Evolutionary conservation across 2,888 invertebrate species (phyloP), one percentile per base, ranked within the genome.

Genomic region (Philereme vetulata): DNA sequence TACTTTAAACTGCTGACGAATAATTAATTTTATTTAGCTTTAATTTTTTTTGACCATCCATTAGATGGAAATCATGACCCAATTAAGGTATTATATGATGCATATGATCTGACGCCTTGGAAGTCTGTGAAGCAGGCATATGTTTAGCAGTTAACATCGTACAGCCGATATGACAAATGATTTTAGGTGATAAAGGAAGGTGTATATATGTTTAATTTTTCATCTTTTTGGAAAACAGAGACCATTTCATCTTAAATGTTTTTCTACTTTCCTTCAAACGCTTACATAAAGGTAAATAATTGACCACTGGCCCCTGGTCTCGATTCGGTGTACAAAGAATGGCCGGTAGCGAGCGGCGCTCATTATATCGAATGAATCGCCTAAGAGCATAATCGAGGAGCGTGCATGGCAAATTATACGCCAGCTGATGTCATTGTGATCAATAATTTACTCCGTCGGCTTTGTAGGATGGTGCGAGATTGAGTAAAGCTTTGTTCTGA

Each of bases 361-460:
- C 88, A 88, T 90, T 90, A 90, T 84, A 82, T 83, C 65, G 84
- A 84, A 87, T 90, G 90, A 90, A 86, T 90, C 81, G 90, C 75
- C 84, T 77, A 81, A 86, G 84, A 84, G 76, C 78, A 82, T 86
- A 86, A 88, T 88, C 78, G 84, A 70, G 68, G 72, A 72, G 76
- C 78, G 82, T 80, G 84, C 82, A 80, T 82, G 83, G 88, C 84
- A 88, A 88, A 88, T 90, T 89, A 88, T 87, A 88, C 81, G 83
- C 80, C 84, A 78, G 80, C 70, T 81, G 82, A 84, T 88, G 86
- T 88, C 88, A 87, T 86, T 89, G 86, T 86, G 82, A 82, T 86
- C 84, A 86, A 88, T 86, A 86, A 85, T 85, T 84, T 78, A 79
- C 72, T 71, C 69, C 72, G 70, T 51, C 56, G 21, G 21, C 21